These are phyloP conservation scores for Meganola albula DNA, from an alignment of 2,888 invertebrate genomes.

Conservation along the genomic window DNA sequence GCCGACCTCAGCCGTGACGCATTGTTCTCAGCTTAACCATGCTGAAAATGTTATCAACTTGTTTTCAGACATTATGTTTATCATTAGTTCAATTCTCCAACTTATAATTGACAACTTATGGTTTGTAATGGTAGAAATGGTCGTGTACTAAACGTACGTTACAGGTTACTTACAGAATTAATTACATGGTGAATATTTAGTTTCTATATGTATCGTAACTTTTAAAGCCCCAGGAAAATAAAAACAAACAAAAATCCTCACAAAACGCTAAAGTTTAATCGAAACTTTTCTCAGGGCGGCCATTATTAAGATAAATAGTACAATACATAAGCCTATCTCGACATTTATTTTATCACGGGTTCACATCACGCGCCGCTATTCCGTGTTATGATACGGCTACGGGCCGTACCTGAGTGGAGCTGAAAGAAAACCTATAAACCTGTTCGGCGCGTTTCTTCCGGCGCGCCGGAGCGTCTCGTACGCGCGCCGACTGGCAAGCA, in stretches of 20 bases:
- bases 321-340: constrained; percentile 79
- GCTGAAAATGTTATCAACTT: not conserved
- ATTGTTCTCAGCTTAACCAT: not conserved
- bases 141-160: too few relatives aligned
- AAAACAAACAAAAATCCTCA: constrained; percentile 33
- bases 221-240: constrained; percentile 30
- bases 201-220: too few relatives aligned
- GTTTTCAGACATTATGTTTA: not conserved
- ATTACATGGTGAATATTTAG: too few relatives aligned
- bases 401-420: constrained; percentile 76
- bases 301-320: constrained; percentile 79
- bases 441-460: constrained; percentile 73
- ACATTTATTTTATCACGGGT: constrained; percentile 78
- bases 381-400: constrained; percentile 79
- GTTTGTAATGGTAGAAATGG: too few relatives aligned
- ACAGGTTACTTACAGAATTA: too few relatives aligned
- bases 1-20: not conserved
- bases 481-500: constrained; percentile 68
- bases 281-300: constrained; percentile 72
- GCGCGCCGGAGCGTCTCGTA: constrained; percentile 74
- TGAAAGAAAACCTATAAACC: constrained; percentile 79
- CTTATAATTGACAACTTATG: too few relatives aligned
- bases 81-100: too few relatives aligned
- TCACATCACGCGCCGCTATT: constrained; percentile 78
- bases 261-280: constrained; percentile 64